A percentile compares a stretch with the other conserved stretches of the same genome.
These are phyloP conservation scores for Rhogogaster chlorosoma DNA, from an alignment of 2,888 invertebrate genomes.

Conservation along the genomic window DNA sequence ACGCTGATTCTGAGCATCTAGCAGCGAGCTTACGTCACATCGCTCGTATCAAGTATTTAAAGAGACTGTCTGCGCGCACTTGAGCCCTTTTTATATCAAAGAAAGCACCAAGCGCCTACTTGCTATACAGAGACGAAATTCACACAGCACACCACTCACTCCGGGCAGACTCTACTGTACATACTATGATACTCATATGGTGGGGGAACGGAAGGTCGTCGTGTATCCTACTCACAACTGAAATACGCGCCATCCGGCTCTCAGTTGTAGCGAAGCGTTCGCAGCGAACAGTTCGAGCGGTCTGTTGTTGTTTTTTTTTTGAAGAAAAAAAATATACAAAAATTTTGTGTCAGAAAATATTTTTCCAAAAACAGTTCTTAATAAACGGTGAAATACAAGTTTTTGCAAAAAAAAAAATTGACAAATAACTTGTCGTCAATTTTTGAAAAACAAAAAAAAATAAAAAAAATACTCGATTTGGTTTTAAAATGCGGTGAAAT, in stretches of 20 bases:
- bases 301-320: slow-evolving; percentile 27
- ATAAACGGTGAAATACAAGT: slow-evolving; percentile 20
- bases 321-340: neutral
- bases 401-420: neutral
- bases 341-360: too few relatives aligned
- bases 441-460: slow-evolving; percentile 11
- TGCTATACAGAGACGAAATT: neutral
- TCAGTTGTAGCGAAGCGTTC: slow-evolving; percentile 57
- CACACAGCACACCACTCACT: neutral
- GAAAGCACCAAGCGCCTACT: neutral
- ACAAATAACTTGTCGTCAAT: neutral
- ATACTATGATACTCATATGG: neutral
- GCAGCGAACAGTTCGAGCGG: slow-evolving; percentile 51
- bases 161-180: neutral
- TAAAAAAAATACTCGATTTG: neutral
- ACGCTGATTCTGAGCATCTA: neutral
- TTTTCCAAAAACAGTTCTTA: neutral
- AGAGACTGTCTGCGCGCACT: neutral
- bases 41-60: neutral
- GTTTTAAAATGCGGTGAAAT: neutral
- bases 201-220: slow-evolving; percentile 68
- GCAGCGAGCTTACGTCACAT: neutral
- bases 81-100: neutral
- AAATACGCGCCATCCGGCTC: slow-evolving; percentile 29
- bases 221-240: slow-evolving; percentile 66